Evolutionary conservation across 2,113 vertebrate genomes (phyloP).

Genomic region (Ardeotis arabs): DNA sequence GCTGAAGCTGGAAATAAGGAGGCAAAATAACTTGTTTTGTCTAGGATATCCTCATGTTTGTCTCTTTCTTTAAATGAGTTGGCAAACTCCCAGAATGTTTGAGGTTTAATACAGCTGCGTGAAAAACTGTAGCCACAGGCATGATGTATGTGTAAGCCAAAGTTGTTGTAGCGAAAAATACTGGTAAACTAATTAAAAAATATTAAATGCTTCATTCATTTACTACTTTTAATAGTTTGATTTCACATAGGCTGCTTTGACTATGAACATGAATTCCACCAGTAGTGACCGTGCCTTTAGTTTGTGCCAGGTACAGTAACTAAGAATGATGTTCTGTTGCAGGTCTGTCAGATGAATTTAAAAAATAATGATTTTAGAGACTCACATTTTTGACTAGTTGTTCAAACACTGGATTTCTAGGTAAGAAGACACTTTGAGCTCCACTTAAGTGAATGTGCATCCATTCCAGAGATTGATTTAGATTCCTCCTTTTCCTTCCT

Average conservation of each 20-base stretch:
- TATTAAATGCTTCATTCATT: background rate
- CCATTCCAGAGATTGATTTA: background rate
- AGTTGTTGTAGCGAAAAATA: background rate
- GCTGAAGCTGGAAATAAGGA: background rate
- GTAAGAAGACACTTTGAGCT: background rate
- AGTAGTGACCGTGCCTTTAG: background rate
- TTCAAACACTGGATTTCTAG: background rate
- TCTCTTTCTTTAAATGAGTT: background rate
- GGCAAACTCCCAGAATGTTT: background rate
- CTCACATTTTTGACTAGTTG: background rate
- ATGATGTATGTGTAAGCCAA: background rate
- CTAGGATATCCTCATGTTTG: background rate
- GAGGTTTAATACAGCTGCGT: background rate
- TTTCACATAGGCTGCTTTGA: background rate
- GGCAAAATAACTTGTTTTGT: background rate
- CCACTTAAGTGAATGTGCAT: background rate
- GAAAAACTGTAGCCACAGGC: background rate
- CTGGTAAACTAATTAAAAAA: background rate
- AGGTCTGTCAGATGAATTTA: background rate
- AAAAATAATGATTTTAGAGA: background rate
- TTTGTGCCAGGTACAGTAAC: background rate
- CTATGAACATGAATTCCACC: background rate
- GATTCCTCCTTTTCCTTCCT: background rate
- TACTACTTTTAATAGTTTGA: background rate
- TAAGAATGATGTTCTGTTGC: background rate